Base-by-base conservation (phyloP, 2,113 vertebrate genomes). In the Hystrix cristata region DNA sequence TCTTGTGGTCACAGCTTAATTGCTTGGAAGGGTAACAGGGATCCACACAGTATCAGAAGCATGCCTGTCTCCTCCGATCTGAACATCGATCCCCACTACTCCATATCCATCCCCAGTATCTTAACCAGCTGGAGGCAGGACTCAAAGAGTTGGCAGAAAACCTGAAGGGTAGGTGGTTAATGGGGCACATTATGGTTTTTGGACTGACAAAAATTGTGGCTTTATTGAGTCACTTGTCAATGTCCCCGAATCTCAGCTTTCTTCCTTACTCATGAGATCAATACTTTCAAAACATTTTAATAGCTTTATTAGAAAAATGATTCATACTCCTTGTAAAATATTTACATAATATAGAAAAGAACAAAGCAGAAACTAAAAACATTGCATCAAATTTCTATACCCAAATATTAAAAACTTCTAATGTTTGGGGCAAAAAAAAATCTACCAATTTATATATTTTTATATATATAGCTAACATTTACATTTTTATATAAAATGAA, bases 261-360 rank as follows among this genome's bases (percentile, higher is more conserved):
- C 85, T 95, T 72, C 76, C 87, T 96, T 96, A 90, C 84, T 85
- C 92, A 87, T 59, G 64, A 93, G 53, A 96, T 97, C 97, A 92
- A 97, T 97, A 94, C 46, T 94, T 96, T 81, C 34, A 43, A 97
- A 98, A 96, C 62, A 95, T 82, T 95, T 97, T 93, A 97, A 95
- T 90, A 95, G 84, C 74, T 95, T 96, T 97, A 90, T 97, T 95
- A 96, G 87, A 92, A 95, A 97, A 97, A 97, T 95, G 80, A 97
- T 97, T 95, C 94, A 91, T 95, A 90, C 4, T 93, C 80, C 80
- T 95, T 90, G 6, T 67, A 97, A 97, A 93, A 93, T 65, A 59
- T 88, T 96, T 62, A 95, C 27, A 90, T 83, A 86, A 91, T 83
- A 83, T 48, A 69, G 81, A 90, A 94, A 96, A 94, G 60, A 82